These are phyloP conservation scores for Platichthys stellatus DNA, from an alignment of 2,113 vertebrate genomes.

Conservation along the genomic window DNA sequence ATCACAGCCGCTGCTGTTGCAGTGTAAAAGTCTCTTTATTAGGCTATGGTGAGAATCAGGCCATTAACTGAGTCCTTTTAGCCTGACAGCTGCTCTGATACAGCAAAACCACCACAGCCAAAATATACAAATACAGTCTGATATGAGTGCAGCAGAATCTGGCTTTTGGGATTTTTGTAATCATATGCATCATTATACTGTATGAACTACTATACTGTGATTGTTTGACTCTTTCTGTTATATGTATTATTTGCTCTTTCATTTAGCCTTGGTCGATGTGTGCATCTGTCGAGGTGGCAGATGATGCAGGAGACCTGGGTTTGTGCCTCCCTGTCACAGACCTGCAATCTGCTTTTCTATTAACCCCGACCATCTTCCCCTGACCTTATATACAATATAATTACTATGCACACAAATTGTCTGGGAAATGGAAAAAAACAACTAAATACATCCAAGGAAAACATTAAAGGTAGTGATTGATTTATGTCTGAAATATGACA, in stretches of 20 bases:
- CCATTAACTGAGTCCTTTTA: constrained; percentile 10
- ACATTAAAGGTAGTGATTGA: neutral
- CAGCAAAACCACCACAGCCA: constrained; percentile 3
- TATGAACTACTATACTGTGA: too few species aligned
- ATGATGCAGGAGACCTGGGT: neutral
- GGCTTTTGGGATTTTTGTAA: too few species aligned
- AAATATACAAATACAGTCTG: neutral
- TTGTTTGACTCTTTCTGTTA: neutral
- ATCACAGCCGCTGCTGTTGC: constrained; percentile 23
- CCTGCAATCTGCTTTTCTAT: neutral
- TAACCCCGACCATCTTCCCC: neutral
- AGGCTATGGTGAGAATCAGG: neutral
- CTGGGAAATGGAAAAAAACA: neutral
- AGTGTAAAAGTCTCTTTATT: constrained; percentile 28
- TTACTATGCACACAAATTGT: neutral
- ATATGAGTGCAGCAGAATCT: neutral
- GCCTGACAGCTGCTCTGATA: constrained; percentile 2
- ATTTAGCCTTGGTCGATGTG: neutral
- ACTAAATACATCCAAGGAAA: neutral
- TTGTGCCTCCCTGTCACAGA: neutral
- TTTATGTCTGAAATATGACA: neutral
- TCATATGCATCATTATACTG: too few species aligned
- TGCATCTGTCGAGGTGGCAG: neutral
- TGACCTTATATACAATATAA: neutral
- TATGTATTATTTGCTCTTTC: neutral